Evolutionary conservation across 2,113 vertebrate species (phyloP).

Genomic region (Malaclemys terrapin): DNA sequence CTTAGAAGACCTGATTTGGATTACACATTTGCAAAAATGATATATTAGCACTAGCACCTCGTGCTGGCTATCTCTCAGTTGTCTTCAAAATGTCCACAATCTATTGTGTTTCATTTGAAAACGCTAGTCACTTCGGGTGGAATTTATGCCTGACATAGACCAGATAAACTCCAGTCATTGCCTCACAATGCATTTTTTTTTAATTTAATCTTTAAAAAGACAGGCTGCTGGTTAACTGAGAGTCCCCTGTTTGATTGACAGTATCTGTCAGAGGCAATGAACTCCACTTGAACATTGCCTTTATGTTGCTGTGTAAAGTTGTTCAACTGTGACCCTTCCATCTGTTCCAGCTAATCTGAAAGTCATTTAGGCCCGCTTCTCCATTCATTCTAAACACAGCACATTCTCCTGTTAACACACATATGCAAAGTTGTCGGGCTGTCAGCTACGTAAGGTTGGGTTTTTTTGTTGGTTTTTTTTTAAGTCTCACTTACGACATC

Average conservation of each 20-base stretch:
- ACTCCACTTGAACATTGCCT: constrained; percentile 88
- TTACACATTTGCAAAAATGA: neutral
- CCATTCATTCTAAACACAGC: constrained; percentile 83
- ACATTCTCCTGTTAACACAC: constrained; percentile 87
- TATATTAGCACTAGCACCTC: neutral
- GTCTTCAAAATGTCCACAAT: constrained; percentile 16
- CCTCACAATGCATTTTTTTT: constrained; percentile 71
- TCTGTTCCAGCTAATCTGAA: constrained; percentile 94
- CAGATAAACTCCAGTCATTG: constrained; percentile 76
- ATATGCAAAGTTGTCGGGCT: constrained; percentile 84
- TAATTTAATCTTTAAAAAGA: constrained; percentile 78
- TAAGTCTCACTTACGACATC: constrained; percentile 79
- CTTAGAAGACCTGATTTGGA: neutral
- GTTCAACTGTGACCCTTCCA: constrained; percentile 94
- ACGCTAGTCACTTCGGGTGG: neutral
- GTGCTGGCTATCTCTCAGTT: neutral
- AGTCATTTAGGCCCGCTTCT: constrained; percentile 86
- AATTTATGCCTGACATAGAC: constrained; percentile 66
- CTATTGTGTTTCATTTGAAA: constrained; percentile 52
- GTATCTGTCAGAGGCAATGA: constrained; percentile 91
- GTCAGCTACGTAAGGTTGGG: constrained; percentile 74
- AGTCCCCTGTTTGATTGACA: constrained; percentile 86
- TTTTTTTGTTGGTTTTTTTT: neutral
- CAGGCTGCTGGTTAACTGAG: constrained; percentile 80
- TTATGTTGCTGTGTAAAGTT: constrained; percentile 91